Evolutionary conservation across 2,888 invertebrate genomes (phyloP), one percentile per base, ranked within the genome.

Genomic region (Ichneumoninae sp.): DNA sequence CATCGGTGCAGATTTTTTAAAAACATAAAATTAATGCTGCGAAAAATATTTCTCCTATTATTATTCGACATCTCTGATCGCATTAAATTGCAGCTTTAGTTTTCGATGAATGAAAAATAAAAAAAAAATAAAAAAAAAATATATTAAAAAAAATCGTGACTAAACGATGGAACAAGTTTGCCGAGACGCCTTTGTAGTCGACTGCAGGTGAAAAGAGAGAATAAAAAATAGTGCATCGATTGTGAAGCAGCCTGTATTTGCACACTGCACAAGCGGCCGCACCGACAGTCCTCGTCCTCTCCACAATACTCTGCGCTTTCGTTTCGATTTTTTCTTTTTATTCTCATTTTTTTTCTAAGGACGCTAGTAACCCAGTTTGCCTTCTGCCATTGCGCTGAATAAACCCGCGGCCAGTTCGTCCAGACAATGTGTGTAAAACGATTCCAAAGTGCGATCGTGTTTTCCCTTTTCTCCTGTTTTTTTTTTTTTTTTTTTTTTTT

Each of bases 371-470:
- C 84, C 84, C 66, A 84, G 82, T 84, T 84, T 76, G 30, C 22
- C 30, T 66, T 44, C 57, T 60, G 71, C 66, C 54, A 69, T 26
- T 40, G 71, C 71, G 52, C 50, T 65, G 33, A 60, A 68, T 71
- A 65, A 65, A n/a, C 75, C 62, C 68, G 54, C 66, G 66, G 40
- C 54, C 47, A 16, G 54, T 19, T 68, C 66, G 33, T 22, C 22
- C 50, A 36, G 66, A 72, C 75, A 76, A 84, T 82, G 84, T 84
- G 82, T 84, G 84, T 82, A 82, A 81, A 82, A 79, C 82, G 84
- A 84, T 84, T 60, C 52, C 52, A 40, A 47, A 65, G 57, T 47
- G 33, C 82, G 79, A 84, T 84, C 68, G 54, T 36, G 69, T 52
- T 22, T 60, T 76, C 66, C 22, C 52, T 52, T 50, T 54, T 0